Evolutionary conservation across 2,113 vertebrate genomes (phyloP), one percentile per base, ranked within the genome.

Genomic region (Osmerus eperlanus): DNA sequence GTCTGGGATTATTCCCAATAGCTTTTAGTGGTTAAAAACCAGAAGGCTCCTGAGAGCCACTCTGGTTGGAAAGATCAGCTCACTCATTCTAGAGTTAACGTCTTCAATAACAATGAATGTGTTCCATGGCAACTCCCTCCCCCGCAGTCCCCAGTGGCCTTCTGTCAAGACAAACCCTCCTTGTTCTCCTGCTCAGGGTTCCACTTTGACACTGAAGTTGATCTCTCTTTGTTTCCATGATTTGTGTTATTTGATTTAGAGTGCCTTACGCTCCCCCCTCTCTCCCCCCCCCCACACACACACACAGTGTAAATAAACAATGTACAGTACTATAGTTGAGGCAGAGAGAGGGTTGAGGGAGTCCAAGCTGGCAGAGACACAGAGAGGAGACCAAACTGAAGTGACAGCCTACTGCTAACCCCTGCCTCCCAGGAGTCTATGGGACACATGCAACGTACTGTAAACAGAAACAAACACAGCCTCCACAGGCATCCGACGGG

Each of bases 31-130:
- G 53, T 64, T 53, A 55, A 19, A 25, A 56, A 71, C 67, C 61
- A 47, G 25, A 71, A 71, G 73, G 51, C 5, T 58, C 61, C 53
- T 74, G 55, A 68, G 19, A 8, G 29, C 15, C 28, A 11, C 62
- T 18, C 62, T 64, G 3, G 62, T 64, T 64, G 62, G 61, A 64
- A 64, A 64, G 9, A 32, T 28, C 15, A 64, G 25, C 62, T 36
- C 62, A 64, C 29, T 64, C 16, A 64, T 18, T 32, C 25, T 28
- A 62, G 9, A 19, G 23, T 70, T 67, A 60, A 72, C 66, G 60
- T 58, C 76, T 82, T 29, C 28, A 68, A 83, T 73, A 76, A 74
- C 74, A 81, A 67, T 72, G 28, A 28, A 15, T 21, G 54, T 52
- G 55, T 75, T 81, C 65, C 69, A 47, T 65, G 67, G 29, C 67